Evolutionary conservation across 2,888 invertebrate species (phyloP), one percentile per base, ranked within the genome.

Genomic region (Eupeodes luniger): DNA sequence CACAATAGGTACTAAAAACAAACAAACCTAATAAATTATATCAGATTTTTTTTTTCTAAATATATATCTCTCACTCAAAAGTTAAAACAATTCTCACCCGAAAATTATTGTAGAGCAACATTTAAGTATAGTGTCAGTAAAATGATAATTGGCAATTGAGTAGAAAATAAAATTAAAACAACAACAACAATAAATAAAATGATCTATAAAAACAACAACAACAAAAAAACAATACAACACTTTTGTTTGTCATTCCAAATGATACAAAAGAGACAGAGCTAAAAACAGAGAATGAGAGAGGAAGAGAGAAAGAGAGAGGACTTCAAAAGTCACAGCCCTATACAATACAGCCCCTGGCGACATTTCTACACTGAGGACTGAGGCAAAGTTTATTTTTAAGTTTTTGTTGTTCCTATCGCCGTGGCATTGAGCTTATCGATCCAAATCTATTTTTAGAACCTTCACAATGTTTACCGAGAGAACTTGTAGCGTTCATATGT

Each of bases 351-450:
- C 87, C 85, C 81, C 87, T 80, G 79, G 78, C 83, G 80, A 83
- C 85, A 83, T 87, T 89, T 86, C 80, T 78, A 76, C 77, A 78
- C 85, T 85, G 84, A 88, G 88, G 85, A 78, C 85, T 88, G 84
- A 88, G 88, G 85, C 85, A 85, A 90, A 89, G 89, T 90, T 90
- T 90, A 90, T 90, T 90, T 90, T 87, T 90, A 90, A 90, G 90
- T 89, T 88, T 27, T 85, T 88, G 85, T 89, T 86, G 82, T 87
- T 90, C 88, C 90, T 90, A 90, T 90, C 89, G 85, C 90, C 90
- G 90, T 90, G 90, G 90, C 90, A 90, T 90, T 90, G 90, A 90
- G 90, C 90, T 90, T 90, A 90, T 90, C 90, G 90, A 90, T 90
- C 89, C 79, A 72, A 84, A 34, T 89, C 90, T 90, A 90, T 90